These are phyloP conservation scores for Anoplophora glabripennis DNA, from an alignment of 1,140 invertebrate species.

Conservation along the genomic window DNA sequence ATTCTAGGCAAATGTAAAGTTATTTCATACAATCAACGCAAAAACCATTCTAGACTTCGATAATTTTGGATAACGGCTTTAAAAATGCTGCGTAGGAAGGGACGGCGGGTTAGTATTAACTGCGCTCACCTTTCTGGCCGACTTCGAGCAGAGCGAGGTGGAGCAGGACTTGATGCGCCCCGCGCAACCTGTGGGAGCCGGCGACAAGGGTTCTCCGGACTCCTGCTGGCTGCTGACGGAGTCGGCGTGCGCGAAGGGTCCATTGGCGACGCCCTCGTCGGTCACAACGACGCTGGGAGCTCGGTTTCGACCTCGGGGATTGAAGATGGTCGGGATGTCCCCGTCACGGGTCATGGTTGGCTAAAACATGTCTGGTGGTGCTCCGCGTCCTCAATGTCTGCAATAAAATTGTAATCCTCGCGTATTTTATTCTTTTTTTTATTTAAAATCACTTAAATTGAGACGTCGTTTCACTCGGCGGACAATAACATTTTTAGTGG, in stretches of 20 bases:
- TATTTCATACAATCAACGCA: too few species aligned
- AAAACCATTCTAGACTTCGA: too few species aligned
- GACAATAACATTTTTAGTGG: too few species aligned
- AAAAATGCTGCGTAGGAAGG: too few species aligned
- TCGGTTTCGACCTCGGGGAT: slow-evolving; percentile 64
- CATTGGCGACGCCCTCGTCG: slow-evolving; percentile 58
- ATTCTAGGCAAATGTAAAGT: too few species aligned
- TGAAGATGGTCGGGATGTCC: slow-evolving; percentile 72
- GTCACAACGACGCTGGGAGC: slow-evolving; percentile 70
- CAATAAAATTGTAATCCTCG: too few species aligned
- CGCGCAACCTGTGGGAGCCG: slow-evolving; percentile 47
- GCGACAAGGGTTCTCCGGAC: slow-evolving; percentile 52
- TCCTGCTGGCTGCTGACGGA: slow-evolving; percentile 59
- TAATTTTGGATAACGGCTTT: too few species aligned
- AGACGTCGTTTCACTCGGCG: too few species aligned
- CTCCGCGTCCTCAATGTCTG: too few species aligned
- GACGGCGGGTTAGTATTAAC: not conserved
- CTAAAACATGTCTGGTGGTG: slow-evolving; percentile 6
- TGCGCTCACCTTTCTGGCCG: slow-evolving; percentile 63
- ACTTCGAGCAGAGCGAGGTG: slow-evolving; percentile 66
- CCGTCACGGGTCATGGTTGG: slow-evolving; percentile 42
- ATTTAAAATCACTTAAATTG: too few species aligned
- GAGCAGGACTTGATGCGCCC: slow-evolving; percentile 55
- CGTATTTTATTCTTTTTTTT: too few species aligned
- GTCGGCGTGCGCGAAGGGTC: slow-evolving; percentile 57